Evolutionary conservation across 2,113 vertebrate genomes (phyloP).

Genomic region (Taxidea taxus): DNA sequence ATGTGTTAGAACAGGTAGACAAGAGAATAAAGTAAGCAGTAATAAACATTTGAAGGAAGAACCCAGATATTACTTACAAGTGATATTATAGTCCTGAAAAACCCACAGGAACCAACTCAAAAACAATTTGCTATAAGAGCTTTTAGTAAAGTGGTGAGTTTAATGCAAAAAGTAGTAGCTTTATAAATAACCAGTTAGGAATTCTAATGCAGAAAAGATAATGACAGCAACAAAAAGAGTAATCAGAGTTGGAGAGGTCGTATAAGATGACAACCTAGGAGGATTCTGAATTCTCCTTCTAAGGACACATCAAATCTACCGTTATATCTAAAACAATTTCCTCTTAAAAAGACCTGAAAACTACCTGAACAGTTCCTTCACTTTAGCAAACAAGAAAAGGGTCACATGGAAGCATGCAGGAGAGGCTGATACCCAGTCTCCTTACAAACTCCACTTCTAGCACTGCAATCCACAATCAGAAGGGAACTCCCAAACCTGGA

Average conservation of each 20-base stretch:
- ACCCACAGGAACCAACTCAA: neutral
- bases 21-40: slow-evolving; percentile 27
- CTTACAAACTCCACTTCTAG: too few species aligned
- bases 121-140: neutral
- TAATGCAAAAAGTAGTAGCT: neutral
- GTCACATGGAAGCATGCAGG: neutral
- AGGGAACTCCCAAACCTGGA: neutral
- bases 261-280: neutral
- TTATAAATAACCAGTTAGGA: slow-evolving; percentile 1
- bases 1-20: neutral
- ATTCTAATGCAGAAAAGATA: neutral
- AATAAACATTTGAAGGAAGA: neutral
- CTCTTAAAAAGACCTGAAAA: neutral
- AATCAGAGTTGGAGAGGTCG: neutral
- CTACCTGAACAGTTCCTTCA: neutral
- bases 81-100: neutral
- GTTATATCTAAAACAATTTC: neutral
- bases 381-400: neutral
- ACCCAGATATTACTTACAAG: neutral
- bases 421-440: neutral
- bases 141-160: slow-evolving; percentile 21
- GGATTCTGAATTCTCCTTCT: neutral
- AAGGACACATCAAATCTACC: neutral
- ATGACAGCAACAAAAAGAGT: neutral
- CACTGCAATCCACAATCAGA: too few species aligned